These are phyloP conservation scores for Cervus canadensis DNA, from an alignment of 2,113 vertebrate genomes.

Conservation along the genomic window DNA sequence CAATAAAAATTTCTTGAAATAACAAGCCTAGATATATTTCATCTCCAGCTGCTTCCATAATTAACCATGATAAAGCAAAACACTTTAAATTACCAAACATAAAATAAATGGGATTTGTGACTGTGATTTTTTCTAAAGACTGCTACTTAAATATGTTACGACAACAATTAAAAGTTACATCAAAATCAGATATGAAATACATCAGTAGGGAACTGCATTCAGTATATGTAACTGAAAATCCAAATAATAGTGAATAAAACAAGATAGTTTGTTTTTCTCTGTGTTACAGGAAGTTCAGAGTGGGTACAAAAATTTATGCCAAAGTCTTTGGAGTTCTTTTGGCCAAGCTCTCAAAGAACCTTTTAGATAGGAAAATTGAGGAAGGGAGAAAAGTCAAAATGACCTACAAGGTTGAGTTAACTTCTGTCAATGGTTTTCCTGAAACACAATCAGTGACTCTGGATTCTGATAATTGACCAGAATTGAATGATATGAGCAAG, in stretches of 20 bases:
- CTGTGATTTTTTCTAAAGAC: neutral
- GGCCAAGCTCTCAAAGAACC: neutral
- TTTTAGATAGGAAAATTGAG: neutral
- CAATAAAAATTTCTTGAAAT: conserved; percentile 19
- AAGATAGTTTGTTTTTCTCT: neutral
- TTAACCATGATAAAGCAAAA: conserved; percentile 19
- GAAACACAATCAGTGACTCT: neutral
- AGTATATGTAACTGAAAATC: neutral
- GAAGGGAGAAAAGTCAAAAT: neutral
- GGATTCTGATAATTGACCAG: neutral
- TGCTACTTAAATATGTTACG: neutral
- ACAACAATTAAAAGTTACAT: neutral
- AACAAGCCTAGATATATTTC: neutral
- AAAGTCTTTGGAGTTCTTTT: neutral
- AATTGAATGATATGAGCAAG: neutral
- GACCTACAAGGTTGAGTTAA: neutral
- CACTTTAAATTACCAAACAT: conserved; percentile 37
- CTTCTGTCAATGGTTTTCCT: neutral
- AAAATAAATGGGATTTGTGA: conserved; percentile 6
- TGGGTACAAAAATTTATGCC: neutral
- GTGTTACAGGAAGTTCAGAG: neutral
- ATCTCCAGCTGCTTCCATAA: neutral
- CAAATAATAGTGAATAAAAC: neutral
- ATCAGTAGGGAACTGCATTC: neutral
- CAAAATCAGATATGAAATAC: conserved; percentile 9